Conservation (phyloP, 2,888 invertebrate species). For the Plebejus melissa region DNA sequence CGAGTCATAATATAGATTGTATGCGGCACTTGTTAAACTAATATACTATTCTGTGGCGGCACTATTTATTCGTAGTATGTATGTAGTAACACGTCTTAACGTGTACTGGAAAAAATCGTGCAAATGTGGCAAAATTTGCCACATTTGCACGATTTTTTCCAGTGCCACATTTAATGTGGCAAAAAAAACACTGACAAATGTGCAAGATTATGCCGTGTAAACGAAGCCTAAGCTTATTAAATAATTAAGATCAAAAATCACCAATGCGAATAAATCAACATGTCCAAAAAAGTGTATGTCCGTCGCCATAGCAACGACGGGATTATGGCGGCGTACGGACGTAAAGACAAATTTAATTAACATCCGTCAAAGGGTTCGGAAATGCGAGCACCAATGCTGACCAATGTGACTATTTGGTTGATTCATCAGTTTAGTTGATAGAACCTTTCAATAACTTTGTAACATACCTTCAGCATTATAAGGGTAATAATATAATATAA, state of each 20-base stretch:
- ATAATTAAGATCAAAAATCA: slow-evolving; percentile 1
- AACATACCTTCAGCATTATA: neutral
- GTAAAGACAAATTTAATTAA: slow-evolving; percentile 63
- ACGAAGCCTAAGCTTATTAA: neutral
- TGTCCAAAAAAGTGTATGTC: slow-evolving; percentile 10
- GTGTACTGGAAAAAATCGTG: no score
- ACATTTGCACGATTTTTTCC: no score
- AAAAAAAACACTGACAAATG: no score
- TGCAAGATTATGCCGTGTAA: no score
- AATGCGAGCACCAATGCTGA: slow-evolving; percentile 30
- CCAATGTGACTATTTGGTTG: slow-evolving; percentile 30
- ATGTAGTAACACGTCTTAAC: no score
- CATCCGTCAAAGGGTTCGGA: slow-evolving; percentile 31
- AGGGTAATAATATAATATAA: neutral
- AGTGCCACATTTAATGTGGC: no score
- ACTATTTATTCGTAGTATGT: no score
- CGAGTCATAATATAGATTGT: no score
- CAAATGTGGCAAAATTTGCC: no score
- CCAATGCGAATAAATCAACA: slow-evolving; percentile 6
- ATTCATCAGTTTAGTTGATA: slow-evolving; percentile 24
- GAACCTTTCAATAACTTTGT: neutral
- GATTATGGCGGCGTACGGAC: slow-evolving; percentile 53
- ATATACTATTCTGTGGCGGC: no score
- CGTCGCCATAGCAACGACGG: slow-evolving; percentile 39
- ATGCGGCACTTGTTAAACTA: no score